Evolutionary conservation across 2,113 vertebrate genomes (phyloP).

Genomic region (Callorhinus ursinus): DNA sequence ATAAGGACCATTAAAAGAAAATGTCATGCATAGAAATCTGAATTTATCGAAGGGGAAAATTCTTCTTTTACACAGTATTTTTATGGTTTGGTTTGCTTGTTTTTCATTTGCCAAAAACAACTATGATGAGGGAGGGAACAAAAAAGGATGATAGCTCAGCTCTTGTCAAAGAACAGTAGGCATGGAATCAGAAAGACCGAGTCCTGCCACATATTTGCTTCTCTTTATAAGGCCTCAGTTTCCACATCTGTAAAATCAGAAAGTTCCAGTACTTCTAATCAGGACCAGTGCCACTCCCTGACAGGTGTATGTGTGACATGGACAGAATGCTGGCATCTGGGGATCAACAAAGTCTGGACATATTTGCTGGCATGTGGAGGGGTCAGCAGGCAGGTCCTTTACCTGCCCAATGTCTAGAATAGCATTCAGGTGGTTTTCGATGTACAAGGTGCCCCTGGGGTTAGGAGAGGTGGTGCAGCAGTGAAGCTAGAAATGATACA

Average conservation of each 20-base stretch:
- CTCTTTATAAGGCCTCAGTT: background rate
- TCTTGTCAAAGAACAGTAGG: background rate
- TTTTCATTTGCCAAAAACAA: constrained; percentile 6
- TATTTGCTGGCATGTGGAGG: background rate
- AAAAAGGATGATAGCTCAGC: background rate
- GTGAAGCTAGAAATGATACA: background rate
- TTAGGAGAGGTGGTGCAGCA: background rate
- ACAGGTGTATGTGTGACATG: background rate
- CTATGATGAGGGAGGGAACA: too few relatives aligned
- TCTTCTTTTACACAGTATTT: background rate
- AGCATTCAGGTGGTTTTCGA: background rate
- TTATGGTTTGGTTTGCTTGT: background rate
- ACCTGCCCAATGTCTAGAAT: background rate
- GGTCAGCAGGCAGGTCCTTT: background rate
- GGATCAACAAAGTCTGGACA: background rate
- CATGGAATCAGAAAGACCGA: background rate
- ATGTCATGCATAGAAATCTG: constrained; percentile 52
- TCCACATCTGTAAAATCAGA: background rate
- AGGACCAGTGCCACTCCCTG: background rate
- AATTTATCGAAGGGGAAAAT: constrained; percentile 48
- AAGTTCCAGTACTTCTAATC: background rate
- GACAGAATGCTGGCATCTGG: background rate
- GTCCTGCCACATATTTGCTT: background rate
- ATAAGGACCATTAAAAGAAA: constrained; percentile 68
- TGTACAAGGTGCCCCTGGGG: background rate